Percentiles rank a stretch among this genome's conserved stretches.
Conservation (phyloP, 2,888 invertebrate genomes). For the Idaea straminata region DNA sequence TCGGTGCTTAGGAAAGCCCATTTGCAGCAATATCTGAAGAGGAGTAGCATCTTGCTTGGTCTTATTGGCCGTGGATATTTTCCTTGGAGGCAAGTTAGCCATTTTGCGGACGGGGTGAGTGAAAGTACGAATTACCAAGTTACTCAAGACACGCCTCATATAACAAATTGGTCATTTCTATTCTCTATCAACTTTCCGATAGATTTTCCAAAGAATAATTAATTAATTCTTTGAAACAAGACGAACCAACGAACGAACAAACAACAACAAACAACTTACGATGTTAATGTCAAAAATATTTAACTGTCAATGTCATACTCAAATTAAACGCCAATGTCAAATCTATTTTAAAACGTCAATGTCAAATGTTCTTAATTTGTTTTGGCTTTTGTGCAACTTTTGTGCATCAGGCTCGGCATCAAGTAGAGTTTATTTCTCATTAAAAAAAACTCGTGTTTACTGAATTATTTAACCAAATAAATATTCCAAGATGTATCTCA, state of each 20-base stretch:
- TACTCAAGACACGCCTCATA: conserved; percentile 46
- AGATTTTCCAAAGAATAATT: background rate
- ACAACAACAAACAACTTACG: conserved; percentile 1
- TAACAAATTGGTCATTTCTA: conserved; percentile 23
- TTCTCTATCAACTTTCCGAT: conserved; percentile 5
- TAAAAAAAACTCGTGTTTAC: background rate
- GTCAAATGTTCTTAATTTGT: background rate
- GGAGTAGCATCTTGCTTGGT: conserved; percentile 88
- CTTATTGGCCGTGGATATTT: conserved; percentile 86
- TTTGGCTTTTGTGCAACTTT: background rate
- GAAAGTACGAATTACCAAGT: conserved; percentile 30
- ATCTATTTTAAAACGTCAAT: background rate
- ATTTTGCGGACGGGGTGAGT: conserved; percentile 58
- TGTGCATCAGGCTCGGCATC: background rate
- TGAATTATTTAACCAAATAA: background rate
- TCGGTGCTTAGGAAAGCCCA: conserved; percentile 93
- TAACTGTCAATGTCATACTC: background rate
- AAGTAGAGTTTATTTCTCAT: background rate
- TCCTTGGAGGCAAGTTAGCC: conserved; percentile 89
- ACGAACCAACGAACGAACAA: background rate
- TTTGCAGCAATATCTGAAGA: conserved; percentile 90
- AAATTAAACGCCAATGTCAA: background rate
- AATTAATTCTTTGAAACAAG: background rate
- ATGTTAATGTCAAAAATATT: background rate
- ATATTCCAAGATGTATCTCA: conserved; percentile 60